These are phyloP conservation scores for Syngnathus scovelli DNA, from an alignment of 2,113 vertebrate genomes.

Conservation along the genomic window DNA sequence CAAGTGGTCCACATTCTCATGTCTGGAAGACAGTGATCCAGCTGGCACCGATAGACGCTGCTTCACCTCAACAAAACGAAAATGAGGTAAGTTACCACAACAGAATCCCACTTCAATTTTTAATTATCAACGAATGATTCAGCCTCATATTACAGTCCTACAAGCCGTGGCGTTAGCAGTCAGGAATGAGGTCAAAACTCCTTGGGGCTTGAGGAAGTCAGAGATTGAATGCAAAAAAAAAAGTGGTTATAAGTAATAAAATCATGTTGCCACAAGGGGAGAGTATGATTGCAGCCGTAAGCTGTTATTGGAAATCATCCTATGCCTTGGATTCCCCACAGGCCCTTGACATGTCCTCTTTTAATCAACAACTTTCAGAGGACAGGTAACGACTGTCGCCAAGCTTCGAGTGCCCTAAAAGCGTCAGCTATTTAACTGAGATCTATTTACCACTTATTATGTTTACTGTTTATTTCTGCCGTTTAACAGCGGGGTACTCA, in stretches of 20 bases:
- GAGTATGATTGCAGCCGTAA: constrained; percentile 46
- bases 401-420: constrained; percentile 14
- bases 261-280: constrained; percentile 54
- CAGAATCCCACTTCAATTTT: constrained; percentile 32
- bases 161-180: constrained; percentile 40
- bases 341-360: constrained; percentile 35
- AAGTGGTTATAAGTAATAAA: constrained; percentile 57
- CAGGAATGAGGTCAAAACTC: constrained; percentile 61
- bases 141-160: constrained; percentile 26
- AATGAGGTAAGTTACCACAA: constrained; percentile 71
- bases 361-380: constrained; percentile 52
- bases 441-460: not conserved
- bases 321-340: constrained; percentile 39
- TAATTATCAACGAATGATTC: constrained; percentile 38
- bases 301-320: constrained; percentile 64
- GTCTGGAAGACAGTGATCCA: constrained; percentile 79
- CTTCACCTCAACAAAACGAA: constrained; percentile 43
- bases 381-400: constrained; percentile 29
- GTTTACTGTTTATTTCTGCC: not conserved
- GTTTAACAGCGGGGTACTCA: not conserved
- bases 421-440: constrained; percentile 3
- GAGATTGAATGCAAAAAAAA: constrained; percentile 16
- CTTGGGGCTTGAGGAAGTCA: constrained; percentile 42
- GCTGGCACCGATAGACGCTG: constrained; percentile 71
- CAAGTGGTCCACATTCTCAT: constrained; percentile 66